phyloP scores from a whole-genome alignment of 92 coral and sea anemone genomes.

The Heteractis magnifica region DNA sequence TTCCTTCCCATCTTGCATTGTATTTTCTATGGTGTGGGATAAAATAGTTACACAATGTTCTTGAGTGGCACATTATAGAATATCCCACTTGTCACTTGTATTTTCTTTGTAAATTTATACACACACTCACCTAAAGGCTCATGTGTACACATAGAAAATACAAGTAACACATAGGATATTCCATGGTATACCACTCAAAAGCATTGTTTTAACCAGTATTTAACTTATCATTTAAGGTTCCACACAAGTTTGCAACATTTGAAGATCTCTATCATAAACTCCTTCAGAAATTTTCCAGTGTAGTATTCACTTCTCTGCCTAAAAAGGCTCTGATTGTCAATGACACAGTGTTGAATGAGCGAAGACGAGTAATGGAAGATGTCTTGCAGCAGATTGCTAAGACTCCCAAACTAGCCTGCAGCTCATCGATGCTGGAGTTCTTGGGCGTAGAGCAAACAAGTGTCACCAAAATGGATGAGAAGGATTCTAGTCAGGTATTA shows the following conservation, averaged over 20 bases:
- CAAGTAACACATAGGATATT: too few species aligned
- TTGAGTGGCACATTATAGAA: too few species aligned
- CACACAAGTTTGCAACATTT: conserved; percentile 80
- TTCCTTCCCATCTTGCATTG: too few species aligned
- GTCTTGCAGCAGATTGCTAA: conserved; percentile 74
- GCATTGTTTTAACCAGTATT: neutral
- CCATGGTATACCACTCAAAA: too few species aligned
- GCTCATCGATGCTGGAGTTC: conserved; percentile 77
- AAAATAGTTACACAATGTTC: too few species aligned
- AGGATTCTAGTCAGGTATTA: conserved; percentile 16
- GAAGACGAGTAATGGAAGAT: conserved; percentile 72
- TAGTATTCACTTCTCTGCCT: conserved; percentile 76
- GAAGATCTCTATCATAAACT: conserved; percentile 88
- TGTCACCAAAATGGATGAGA: conserved; percentile 45
- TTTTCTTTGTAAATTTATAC: too few species aligned
- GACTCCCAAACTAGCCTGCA: conserved; percentile 90
- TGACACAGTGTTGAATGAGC: conserved; percentile 72
- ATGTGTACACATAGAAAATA: too few species aligned
- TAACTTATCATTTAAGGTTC: conserved; percentile 51
- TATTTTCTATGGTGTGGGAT: too few species aligned
- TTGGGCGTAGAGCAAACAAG: conserved; percentile 70
- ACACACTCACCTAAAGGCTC: too few species aligned
- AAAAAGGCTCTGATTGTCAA: conserved; percentile 71
- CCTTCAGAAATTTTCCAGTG: conserved; percentile 85
- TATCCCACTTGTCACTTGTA: too few species aligned